phyloP scores from a whole-genome alignment of 2,888 invertebrate genomes.

The Heteromyza rotundicornis region DNA sequence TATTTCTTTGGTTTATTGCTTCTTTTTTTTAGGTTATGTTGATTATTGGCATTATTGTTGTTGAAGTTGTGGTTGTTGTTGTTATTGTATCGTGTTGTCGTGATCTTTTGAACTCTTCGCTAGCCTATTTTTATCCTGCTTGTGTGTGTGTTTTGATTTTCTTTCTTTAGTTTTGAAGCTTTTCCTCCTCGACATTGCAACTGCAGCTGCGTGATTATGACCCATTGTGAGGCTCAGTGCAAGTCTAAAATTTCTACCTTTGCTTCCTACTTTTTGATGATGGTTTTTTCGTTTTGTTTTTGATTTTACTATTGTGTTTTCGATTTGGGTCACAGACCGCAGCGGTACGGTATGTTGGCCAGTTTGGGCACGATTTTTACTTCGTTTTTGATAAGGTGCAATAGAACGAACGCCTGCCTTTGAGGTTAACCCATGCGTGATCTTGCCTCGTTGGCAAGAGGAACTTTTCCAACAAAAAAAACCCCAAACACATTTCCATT shows the following conservation, averaged over 20 bases:
- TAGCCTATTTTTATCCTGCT: slow-evolving; percentile 6
- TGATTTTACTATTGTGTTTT: slow-evolving; percentile 5
- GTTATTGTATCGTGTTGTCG: slow-evolving; percentile 24
- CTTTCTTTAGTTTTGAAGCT: not conserved
- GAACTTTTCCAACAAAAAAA: no score
- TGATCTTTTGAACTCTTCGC: slow-evolving; percentile 36
- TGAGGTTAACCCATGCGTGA: no score
- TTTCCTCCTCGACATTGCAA: no score
- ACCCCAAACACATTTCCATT: no score
- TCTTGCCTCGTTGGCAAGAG: no score
- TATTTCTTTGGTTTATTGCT: not conserved
- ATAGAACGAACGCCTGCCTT: no score
- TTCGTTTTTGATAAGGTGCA: not conserved
- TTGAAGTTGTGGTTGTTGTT: slow-evolving; percentile 1
- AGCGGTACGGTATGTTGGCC: slow-evolving; percentile 23
- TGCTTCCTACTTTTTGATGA: not conserved
- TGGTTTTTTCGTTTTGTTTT: not conserved
- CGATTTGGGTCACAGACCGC: slow-evolving; percentile 20
- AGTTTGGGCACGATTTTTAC: slow-evolving; percentile 19
- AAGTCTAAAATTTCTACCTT: slow-evolving; percentile 13
- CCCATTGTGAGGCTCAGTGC: not conserved
- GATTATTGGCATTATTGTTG: slow-evolving; percentile 14
- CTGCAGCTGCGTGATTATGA: slow-evolving; percentile 16
- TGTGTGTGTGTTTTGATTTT: not conserved
- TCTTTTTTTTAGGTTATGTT: not conserved